These are phyloP conservation scores for Ceratosolen fusciceps DNA, from an alignment of 1,140 invertebrate species.

Conservation along the genomic window DNA sequence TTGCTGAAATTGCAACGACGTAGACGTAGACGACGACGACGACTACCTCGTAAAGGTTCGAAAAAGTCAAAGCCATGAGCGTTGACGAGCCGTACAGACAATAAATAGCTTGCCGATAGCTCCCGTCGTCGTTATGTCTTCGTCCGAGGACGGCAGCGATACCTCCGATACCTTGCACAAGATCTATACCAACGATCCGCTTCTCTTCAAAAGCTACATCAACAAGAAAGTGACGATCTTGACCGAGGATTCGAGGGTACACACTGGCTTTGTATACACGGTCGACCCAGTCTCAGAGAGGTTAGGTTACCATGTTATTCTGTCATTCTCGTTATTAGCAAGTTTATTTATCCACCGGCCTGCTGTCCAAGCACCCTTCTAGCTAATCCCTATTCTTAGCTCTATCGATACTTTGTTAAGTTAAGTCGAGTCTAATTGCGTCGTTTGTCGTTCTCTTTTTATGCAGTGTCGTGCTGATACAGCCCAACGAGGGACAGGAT, in stretches of 20 bases:
- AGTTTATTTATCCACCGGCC: too few relatives aligned
- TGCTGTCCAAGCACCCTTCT: too few relatives aligned
- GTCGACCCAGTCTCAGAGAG: constrained; percentile 69
- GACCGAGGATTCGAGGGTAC: constrained; percentile 56
- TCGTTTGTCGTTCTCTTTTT: not conserved
- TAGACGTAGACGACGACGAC: too few relatives aligned
- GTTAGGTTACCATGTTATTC: constrained; percentile 55
- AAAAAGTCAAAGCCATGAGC: too few relatives aligned
- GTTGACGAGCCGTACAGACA: too few relatives aligned
- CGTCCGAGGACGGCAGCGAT: not conserved
- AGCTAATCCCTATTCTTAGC: too few relatives aligned
- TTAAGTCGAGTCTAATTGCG: too few relatives aligned
- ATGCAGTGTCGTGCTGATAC: constrained; percentile 63
- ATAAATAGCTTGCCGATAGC: too few relatives aligned
- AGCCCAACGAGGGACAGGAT: constrained; percentile 45
- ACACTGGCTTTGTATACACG: constrained; percentile 65
- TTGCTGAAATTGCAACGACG: too few relatives aligned
- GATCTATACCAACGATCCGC: constrained; percentile 64
- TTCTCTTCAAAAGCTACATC: constrained; percentile 63
- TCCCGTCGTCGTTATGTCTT: constrained; percentile 28
- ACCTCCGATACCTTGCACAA: constrained; percentile 52
- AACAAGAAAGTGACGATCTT: constrained; percentile 61
- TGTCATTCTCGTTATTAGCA: too few relatives aligned
- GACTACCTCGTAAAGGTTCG: too few relatives aligned
- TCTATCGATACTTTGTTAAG: too few relatives aligned